Evolutionary conservation across 2,113 vertebrate species (phyloP), one percentile per base, ranked within the genome.

Genomic region (Cephalopterus ornatus): DNA sequence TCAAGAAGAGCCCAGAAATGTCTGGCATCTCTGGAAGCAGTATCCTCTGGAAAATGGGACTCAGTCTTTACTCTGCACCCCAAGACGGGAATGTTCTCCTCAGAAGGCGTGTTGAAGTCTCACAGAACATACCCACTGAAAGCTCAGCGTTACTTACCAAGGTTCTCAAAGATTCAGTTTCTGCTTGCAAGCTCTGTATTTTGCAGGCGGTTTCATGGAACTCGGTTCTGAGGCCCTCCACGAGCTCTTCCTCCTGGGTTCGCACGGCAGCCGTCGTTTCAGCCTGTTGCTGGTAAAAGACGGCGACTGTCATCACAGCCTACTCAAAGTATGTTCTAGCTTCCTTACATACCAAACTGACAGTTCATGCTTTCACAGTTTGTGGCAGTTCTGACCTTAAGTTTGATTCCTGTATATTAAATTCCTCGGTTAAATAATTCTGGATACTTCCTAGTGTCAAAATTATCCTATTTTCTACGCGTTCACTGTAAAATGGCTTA

Each of bases 121-220:
- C 30, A 27, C 22, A 46, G 46, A 44, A 35, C 14, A 11, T 24
- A 44, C 18, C n/a, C 75, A 15, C 8, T n/a, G 76, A 75, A 83
- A 81, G n/a, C 9, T 16, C 49, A 15, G 0, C 3, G 2, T 24
- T 39, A 91, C 97, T 93, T 97, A 99, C 99, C 98, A 99, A 98
- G 7, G 99, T 99, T 97, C 98, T 98, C 89, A 99, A 93, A 41
- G 99, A 99, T 96, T 99, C 99, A 0, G 98, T 99, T 98, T 99
- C 99, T 2, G 98, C 99, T 97, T 99, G 99, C 74, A 99, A 97
- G 95, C 98, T 99, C 98, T 99, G 99, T 88, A 99, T 98, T 97
- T 98, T 99, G 93, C 98, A 98, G 9, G 98, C 97, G 1, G 98
- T 98, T 39, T 98, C 98, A 14, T 97, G 98, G 68, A 98, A 98